Base-by-base conservation (phyloP, 2,888 invertebrate genomes). In the Leucophora obtusa region DNA sequence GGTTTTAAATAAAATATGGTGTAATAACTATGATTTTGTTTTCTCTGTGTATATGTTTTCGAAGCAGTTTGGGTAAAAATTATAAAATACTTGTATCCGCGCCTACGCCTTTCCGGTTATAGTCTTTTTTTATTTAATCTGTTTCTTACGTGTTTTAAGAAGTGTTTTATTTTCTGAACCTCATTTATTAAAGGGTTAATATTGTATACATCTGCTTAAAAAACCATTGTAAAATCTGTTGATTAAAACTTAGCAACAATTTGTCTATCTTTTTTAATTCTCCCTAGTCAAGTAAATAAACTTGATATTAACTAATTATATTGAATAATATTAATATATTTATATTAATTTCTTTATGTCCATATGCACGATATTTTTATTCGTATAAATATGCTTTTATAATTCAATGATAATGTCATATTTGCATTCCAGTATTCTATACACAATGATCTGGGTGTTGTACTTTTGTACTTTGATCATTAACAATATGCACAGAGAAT, bases 401-500 rank as follows among this genome's bases (percentile, higher is more conserved):
- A 54, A 66, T 38, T 38, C 47, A n/a, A 18, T 66, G 66, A 66
- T 66, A 66, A 66, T 54, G 24, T 24, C 21, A 56, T 35, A 66
- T 62, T 43, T 43, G 43, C 35, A 33, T 17, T 51, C 21, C 38
- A 53, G 21, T 21, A 21, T 28, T 47, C 28, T 17, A 58, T 47
- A 51, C 24, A 51, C 65, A 65, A 63, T 47, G 47, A 81, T 81
- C 76, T 69, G 65, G 43, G 58, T 80, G 69, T 81, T 81, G 76
- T 66, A 80, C 78, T 72, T 76, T 80, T 80, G 80, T 76, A 81
- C 80, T 81, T 81, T 81, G 80, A 70, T 70, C 76, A 6, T 58
- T 66, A 60, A 62, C 68, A 65, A 54, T 38, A 33, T 28, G 15
- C 33, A 54, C 5, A 47, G 8, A 43, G 8, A 21, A 11, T 28